Percentiles rank a stretch among this genome's conserved stretches.
phyloP scores from a whole-genome alignment of 2,113 vertebrate species.

The Callaeas wilsoni region DNA sequence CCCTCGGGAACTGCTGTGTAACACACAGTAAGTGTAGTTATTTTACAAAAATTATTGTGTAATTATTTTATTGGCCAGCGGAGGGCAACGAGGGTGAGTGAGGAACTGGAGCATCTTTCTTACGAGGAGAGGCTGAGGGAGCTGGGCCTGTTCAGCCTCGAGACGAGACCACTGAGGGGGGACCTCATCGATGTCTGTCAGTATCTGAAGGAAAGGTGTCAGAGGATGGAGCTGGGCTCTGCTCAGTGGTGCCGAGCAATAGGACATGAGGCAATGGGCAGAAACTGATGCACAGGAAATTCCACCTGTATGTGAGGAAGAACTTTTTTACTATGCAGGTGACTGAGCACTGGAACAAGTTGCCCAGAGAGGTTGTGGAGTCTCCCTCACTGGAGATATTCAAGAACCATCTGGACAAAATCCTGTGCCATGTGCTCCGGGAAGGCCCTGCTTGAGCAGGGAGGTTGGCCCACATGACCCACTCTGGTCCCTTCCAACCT shows the following conservation, averaged over 20 bases:
- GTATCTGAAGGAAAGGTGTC: neutral
- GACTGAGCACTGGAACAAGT: accelerated
- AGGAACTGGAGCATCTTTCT: neutral
- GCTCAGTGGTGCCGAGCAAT: neutral
- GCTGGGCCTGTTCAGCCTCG: neutral
- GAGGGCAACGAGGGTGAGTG: neutral
- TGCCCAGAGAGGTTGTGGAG: neutral
- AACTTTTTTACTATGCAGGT: neutral
- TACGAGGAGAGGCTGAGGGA: neutral
- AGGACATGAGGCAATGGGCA: neutral
- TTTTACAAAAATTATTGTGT: neutral
- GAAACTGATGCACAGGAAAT: neutral
- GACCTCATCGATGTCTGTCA: accelerated
- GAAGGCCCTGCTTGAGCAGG: neutral
- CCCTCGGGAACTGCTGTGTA: neutral
- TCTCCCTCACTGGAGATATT: accelerated
- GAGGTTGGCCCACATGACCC: neutral
- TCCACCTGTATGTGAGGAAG: neutral
- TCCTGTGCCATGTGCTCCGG: neutral
- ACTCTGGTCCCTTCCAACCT: neutral
- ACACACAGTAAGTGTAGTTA: neutral
- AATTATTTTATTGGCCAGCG: neutral
- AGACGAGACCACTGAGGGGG: accelerated
- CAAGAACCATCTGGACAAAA: neutral
- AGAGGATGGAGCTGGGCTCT: neutral